These are phyloP conservation scores for Eutrigla gurnardus DNA, from an alignment of 2,797 vertebrate species.

Conservation along the genomic window DNA sequence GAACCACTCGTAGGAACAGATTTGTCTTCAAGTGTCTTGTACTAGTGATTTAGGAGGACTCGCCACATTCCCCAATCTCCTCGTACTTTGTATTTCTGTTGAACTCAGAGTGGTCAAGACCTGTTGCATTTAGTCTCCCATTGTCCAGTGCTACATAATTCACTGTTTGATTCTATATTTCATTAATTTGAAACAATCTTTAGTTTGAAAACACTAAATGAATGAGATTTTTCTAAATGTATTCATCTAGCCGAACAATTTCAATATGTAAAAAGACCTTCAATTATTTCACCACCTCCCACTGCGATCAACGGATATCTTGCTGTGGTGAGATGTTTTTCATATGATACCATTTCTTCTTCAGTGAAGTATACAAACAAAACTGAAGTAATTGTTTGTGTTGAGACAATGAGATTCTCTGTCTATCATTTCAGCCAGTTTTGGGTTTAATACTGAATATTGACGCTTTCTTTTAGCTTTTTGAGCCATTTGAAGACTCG, in stretches of 20 bases:
- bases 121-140: neutral
- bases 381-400: neutral
- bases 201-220: too few relatives aligned
- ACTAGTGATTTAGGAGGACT: neutral
- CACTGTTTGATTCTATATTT: too few relatives aligned
- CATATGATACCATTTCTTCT: neutral
- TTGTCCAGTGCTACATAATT: too few relatives aligned
- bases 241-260: too few relatives aligned
- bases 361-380: conserved; percentile 5
- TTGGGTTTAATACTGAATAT: neutral
- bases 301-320: too few relatives aligned
- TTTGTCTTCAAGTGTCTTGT: neutral
- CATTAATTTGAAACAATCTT: too few relatives aligned
- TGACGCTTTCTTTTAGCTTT: neutral
- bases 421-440: neutral
- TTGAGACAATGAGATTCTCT: neutral
- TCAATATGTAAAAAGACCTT: too few relatives aligned
- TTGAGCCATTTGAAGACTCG: neutral
- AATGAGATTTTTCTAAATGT: too few relatives aligned
- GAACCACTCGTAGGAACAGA: neutral
- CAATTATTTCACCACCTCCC: too few relatives aligned
- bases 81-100: neutral
- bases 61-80: neutral
- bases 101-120: neutral
- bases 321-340: neutral